Base-by-base conservation (phyloP, 2,113 vertebrate genomes). In the Paraplagusia blochii region DNA sequence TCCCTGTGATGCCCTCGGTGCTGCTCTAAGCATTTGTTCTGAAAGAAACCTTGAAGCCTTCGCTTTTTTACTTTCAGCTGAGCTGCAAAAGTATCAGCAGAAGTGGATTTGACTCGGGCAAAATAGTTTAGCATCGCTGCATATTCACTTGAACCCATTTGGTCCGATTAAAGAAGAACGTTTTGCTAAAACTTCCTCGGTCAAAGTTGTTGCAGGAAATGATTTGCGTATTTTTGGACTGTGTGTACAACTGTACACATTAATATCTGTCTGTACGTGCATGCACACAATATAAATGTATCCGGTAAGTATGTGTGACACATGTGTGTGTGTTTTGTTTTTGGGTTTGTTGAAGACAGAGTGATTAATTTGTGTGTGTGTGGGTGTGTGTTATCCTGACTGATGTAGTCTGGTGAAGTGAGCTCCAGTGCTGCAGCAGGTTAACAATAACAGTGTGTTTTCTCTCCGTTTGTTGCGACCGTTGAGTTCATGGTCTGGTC, bases 1-100 rank as follows among this genome's bases (percentile, higher is more conserved):
- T 87, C 85, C 77, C 75, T 72, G 50, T 79, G 85, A 85, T 82
- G 72, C 81, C 68, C 71, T 80, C 79, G 83, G 83, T 84, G 85
- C 81, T 80, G 81, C 77, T 81, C 79, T 78, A 81, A 87, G 83
- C 85, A 74, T 72, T 87, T 74, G 77, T 76, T 72, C 71, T 46
- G 54, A 82, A 74, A 81, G 69, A 68, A 85, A 85, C 77, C 83
- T 84, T 78, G 71, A 74, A 85, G 81, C 35, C 62, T 68, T 18
- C 58, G 54, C 63, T 77, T 69, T 68, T 68, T 48, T 76, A 63
- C 72, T 81, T 83, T 82, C 50, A 79, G 75, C 83, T 76, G 74
- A 77, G 64, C 74, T 69, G 76, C 35, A 66, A 64, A 80, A 75
- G 75, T 70, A 58, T 65, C 69, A 36, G 69, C 38, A 68, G 71